Evolutionary conservation across 2,113 vertebrate genomes (phyloP), one percentile per base, ranked within the genome.

Genomic region (Rana temporaria): DNA sequence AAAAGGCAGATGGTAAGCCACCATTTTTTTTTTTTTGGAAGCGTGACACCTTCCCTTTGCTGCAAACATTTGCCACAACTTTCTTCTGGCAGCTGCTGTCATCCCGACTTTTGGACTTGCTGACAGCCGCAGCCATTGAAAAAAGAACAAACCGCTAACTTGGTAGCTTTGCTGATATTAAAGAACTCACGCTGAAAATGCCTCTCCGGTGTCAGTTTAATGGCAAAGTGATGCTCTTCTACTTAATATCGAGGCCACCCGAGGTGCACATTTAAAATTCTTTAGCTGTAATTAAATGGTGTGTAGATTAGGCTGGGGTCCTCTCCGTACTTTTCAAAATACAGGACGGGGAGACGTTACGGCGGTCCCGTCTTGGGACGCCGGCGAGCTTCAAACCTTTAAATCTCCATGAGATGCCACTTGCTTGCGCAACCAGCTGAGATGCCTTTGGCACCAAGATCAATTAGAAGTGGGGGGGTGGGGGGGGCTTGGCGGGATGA

Each of bases 261-360:
- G 52, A 78, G 76, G 76, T 64, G 26, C 62, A 67, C 62, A 67
- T 78, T 66, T 67, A 66, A 77, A 78, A 66, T 78, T 67, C 76
- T 78, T 67, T 78, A 78, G 32, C 76, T 78, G 63, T 78, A 78
- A 78, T 78, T 66, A 78, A 66, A 78, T 78, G 62, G 66, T 78
- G 30, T 52, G 74, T 65, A 77, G 74, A 77, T 77, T 77, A 77
- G 59, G 60, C 38, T 65, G 38, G 32, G 52, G 74, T 65, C 74
- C 62, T 77, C 60, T 42, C 74, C 64, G 60, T 77, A 77, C 74
- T 77, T 65, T 63, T 64, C 74, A 77, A 77, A 77, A 64, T 77
- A 77, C 60, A 65, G 74, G 74, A 63, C 34, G 17, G 74, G 74
- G 74, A 77, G 72, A 75, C 38, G 72, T 62, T 75, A 75, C 38